Percentiles rank a stretch among this genome's conserved stretches.
Conservation (phyloP, 1,140 invertebrate species). For the Bombyx mandarina region DNA sequence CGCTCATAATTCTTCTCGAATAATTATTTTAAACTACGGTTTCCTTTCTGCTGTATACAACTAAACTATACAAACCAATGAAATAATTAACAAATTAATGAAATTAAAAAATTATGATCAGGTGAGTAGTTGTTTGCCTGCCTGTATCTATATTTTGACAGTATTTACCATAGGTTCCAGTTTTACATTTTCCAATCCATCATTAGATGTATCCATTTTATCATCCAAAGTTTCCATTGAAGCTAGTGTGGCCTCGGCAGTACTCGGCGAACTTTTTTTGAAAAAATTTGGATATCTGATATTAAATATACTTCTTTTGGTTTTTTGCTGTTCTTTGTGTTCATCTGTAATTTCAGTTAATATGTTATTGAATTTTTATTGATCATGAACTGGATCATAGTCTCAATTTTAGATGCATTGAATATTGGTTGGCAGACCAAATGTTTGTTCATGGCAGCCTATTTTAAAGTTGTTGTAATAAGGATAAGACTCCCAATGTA, state of each 20-base stretch:
- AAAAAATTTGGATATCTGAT: conserved; percentile 56
- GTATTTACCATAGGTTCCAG: conserved; percentile 64
- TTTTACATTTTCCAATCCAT: conserved; percentile 80
- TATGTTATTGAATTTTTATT: too few relatives aligned
- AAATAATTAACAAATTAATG: too few relatives aligned
- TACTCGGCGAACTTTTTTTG: conserved; percentile 40
- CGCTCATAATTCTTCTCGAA: too few relatives aligned
- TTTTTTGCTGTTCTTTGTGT: conserved; percentile 10
- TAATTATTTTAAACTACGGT: too few relatives aligned
- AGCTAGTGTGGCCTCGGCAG: conserved; percentile 77
- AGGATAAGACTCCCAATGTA: neutral
- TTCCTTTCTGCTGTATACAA: too few relatives aligned
- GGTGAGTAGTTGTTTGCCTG: neutral
- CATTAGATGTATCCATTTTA: conserved; percentile 70
- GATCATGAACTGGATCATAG: too few relatives aligned
- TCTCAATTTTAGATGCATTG: neutral
- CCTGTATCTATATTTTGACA: conserved; percentile 11
- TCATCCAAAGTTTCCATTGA: conserved; percentile 85
- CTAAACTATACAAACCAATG: too few relatives aligned
- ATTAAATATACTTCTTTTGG: conserved; percentile 35
- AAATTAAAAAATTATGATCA: too few relatives aligned
- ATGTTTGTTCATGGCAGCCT: neutral
- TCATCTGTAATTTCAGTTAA: conserved; percentile 27
- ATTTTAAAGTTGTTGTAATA: too few relatives aligned
- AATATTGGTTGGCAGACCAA: neutral